Conservation (phyloP, 2,888 invertebrate species). For the Antheraea yamamai region DNA sequence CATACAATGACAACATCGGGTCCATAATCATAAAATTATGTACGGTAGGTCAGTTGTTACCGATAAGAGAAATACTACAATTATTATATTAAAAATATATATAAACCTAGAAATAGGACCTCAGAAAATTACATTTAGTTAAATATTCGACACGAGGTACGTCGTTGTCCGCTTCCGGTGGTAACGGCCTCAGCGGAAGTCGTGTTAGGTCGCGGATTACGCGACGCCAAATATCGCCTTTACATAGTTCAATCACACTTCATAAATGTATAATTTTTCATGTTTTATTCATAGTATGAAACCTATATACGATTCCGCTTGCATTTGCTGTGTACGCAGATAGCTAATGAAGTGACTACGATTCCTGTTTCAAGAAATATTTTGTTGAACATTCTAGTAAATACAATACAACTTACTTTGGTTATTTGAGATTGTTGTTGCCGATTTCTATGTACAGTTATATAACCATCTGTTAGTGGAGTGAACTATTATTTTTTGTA, state of each 20-base stretch:
- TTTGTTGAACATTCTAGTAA: not conserved
- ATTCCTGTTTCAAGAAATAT: too few relatives aligned
- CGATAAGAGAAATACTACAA: not conserved
- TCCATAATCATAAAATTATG: not conserved
- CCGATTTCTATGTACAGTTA: too few relatives aligned
- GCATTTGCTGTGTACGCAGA: not conserved
- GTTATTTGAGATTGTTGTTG: too few relatives aligned
- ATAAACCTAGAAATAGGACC: not conserved
- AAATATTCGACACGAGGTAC: slow-evolving; percentile 35
- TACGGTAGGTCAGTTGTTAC: not conserved
- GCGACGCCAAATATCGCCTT: slow-evolving; percentile 10
- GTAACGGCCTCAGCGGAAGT: slow-evolving; percentile 45
- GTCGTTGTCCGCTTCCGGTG: slow-evolving; percentile 44
- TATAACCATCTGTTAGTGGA: too few relatives aligned
- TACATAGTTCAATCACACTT: slow-evolving; percentile 13
- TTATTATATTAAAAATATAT: not conserved
- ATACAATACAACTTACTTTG: too few relatives aligned
- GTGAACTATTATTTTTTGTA: too few relatives aligned
- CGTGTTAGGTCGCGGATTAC: slow-evolving; percentile 11
- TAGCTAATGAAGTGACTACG: too few relatives aligned
- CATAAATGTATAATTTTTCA: not conserved
- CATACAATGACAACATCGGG: too few relatives aligned
- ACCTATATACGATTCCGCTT: not conserved
- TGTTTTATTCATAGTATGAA: slow-evolving; percentile 1
- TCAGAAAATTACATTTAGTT: slow-evolving; percentile 21